Percentiles rank a stretch among this genome's conserved stretches.
Evolutionary conservation across 2,113 vertebrate species (phyloP).

Genomic region (Rhinoptilus africanus): DNA sequence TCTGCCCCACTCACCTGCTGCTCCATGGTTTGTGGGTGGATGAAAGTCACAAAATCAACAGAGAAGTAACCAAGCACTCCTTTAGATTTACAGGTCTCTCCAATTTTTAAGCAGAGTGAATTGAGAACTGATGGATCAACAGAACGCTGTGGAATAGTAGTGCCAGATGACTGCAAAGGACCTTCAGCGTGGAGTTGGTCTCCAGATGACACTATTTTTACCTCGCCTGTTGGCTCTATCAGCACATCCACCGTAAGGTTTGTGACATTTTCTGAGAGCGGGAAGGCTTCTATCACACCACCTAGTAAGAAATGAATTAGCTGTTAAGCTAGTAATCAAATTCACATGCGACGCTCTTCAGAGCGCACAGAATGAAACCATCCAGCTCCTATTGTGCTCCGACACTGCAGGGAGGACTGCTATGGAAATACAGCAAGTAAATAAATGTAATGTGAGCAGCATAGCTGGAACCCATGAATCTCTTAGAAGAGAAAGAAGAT

Average conservation of each 20-base stretch:
- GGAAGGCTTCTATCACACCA: conserved; percentile 86
- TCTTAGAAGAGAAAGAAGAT: background rate
- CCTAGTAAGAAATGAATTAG: conserved; percentile 67
- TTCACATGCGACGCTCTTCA: background rate
- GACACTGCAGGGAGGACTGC: background rate
- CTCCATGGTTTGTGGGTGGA: conserved; percentile 72
- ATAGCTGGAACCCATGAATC: background rate
- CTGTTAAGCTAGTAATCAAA: background rate
- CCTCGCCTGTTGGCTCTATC: conserved; percentile 81
- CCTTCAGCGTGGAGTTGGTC: conserved; percentile 82
- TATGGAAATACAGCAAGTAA: background rate
- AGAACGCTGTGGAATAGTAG: conserved; percentile 80
- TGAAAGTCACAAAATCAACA: conserved; percentile 83
- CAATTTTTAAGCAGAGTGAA: conserved; percentile 77
- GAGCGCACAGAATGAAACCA: background rate
- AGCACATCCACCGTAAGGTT: conserved; percentile 87
- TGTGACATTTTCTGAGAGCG: conserved; percentile 76
- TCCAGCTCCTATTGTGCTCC: background rate
- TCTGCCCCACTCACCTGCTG: conserved; percentile 80
- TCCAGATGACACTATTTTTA: conserved; percentile 80
- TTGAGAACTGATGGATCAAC: conserved; percentile 75
- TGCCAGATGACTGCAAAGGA: conserved; percentile 75
- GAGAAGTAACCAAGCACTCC: conserved; percentile 83
- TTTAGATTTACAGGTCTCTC: conserved; percentile 75
- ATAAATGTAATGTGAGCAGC: background rate